A percentile compares a stretch with the other conserved stretches of the same genome.
phyloP scores from a whole-genome alignment of 2,888 invertebrate species.

The Epistrophella euchroma region DNA sequence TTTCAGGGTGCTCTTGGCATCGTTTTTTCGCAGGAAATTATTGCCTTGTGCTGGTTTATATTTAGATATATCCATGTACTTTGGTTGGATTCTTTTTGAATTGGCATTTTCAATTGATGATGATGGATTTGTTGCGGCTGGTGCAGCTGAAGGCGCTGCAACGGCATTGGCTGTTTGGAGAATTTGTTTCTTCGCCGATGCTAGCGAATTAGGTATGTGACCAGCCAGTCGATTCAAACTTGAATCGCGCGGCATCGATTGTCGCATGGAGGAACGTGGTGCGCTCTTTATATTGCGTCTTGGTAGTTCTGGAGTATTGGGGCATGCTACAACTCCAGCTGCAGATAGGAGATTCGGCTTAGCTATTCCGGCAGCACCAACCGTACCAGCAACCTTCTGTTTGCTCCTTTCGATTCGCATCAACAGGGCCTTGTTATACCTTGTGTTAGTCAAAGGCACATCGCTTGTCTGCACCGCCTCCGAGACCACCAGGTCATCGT shows the following conservation, averaged over 20 bases:
- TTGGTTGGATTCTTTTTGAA: conserved; percentile 82
- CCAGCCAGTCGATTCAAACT: conserved; percentile 83
- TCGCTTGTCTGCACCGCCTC: conserved; percentile 53
- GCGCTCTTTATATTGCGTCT: conserved; percentile 82
- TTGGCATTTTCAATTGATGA: conserved; percentile 49
- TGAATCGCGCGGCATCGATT: conserved; percentile 83
- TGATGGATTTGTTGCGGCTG: conserved; percentile 54
- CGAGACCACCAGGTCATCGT: conserved; percentile 77
- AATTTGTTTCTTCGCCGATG: conserved; percentile 83
- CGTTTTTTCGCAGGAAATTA: conserved; percentile 85
- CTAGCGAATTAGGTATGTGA: conserved; percentile 83
- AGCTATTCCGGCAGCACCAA: conserved; percentile 72
- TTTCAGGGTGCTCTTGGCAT: conserved; percentile 84
- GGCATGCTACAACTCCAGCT: conserved; percentile 83
- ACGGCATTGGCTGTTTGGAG: conserved; percentile 81
- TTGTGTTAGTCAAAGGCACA: conserved; percentile 85
- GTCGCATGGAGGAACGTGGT: conserved; percentile 79
- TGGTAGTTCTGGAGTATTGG: conserved; percentile 86
- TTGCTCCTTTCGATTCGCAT: conserved; percentile 85
- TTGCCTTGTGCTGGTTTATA: conserved; percentile 85
- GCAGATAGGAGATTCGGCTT: conserved; percentile 63
- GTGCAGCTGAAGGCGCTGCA: conserved; percentile 6
- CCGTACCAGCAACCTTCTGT: conserved; percentile 80
- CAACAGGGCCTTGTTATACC: conserved; percentile 90
- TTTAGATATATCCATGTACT: conserved; percentile 87